Evolutionary conservation across 2,797 vertebrate species (phyloP).

Genomic region (Sebastes trivittatus): DNA sequence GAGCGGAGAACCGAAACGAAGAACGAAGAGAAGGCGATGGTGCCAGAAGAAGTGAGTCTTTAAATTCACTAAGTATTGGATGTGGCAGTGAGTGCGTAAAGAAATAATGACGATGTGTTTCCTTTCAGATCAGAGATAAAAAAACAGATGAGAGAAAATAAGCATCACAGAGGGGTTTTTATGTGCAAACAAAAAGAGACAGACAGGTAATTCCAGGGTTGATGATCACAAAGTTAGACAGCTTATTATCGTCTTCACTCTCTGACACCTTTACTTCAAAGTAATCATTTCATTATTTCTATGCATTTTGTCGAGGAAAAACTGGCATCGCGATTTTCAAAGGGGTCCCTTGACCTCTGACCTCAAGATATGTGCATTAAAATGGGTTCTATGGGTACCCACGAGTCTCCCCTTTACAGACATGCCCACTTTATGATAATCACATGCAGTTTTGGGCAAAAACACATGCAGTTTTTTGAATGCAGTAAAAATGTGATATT

Average conservation of each 20-base stretch:
- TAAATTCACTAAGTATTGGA: neutral
- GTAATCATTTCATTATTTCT: slow-evolving; percentile 11
- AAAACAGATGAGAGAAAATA: neutral
- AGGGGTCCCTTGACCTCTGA: no score
- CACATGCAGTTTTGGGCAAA: accelerated
- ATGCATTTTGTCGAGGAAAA: neutral
- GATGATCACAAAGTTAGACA: neutral
- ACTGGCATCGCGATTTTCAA: no score
- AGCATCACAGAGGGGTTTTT: neutral
- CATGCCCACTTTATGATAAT: no score
- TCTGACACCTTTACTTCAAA: slow-evolving; percentile 3
- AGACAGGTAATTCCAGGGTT: neutral
- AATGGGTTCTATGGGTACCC: no score
- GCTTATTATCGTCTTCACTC: neutral
- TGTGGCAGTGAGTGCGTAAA: neutral
- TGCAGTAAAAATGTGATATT: no score
- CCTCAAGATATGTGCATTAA: no score
- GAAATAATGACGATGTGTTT: neutral
- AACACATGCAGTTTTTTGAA: no score
- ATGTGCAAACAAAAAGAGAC: neutral
- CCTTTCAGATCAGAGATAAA: neutral
- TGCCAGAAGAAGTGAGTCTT: slow-evolving; percentile 6
- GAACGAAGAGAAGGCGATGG: neutral
- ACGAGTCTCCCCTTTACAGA: no score
- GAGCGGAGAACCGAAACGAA: neutral